Conservation (phyloP, 2,888 invertebrate genomes). For the Xestoiulus laeticollis region DNA sequence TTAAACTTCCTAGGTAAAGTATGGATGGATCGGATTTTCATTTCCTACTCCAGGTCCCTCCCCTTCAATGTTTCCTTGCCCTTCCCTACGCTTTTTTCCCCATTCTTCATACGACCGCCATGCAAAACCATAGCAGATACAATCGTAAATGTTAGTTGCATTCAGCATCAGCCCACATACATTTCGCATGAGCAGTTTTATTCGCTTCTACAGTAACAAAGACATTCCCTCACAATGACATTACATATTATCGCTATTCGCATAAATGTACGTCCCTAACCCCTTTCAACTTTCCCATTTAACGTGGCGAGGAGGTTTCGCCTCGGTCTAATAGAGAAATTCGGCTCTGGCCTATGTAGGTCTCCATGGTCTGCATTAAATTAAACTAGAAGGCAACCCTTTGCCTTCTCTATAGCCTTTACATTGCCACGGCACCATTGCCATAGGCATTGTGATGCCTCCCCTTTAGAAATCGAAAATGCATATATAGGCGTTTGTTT, state of each 20-base stretch:
- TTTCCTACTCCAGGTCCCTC: not conserved
- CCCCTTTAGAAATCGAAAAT: conserved; percentile 3
- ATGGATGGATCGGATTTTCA: not conserved
- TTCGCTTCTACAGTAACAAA: conserved; percentile 29
- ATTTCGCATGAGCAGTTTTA: conserved; percentile 1
- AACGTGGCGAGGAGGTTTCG: not conserved
- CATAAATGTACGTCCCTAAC: conserved; percentile 19
- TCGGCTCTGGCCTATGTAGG: not conserved
- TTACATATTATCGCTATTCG: conserved; percentile 29
- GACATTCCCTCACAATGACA: conserved; percentile 37
- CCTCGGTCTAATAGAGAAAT: not conserved
- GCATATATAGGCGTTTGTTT: not conserved
- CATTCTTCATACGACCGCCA: not conserved
- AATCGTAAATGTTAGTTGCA: conserved; percentile 15
- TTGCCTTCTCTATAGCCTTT: not conserved
- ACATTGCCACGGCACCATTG: not conserved
- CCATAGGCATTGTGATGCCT: not conserved
- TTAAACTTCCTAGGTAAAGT: not conserved
- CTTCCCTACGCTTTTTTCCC: not conserved
- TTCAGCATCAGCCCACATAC: conserved; percentile 7
- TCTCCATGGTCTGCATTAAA: not conserved
- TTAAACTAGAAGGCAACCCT: not conserved
- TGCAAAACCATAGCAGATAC: conserved; percentile 17
- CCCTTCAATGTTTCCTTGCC: not conserved
- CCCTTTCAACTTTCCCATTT: conserved; percentile 28